Base-by-base conservation (phyloP, 2,113 vertebrate species). In the Chaetodon trifascialis region DNA sequence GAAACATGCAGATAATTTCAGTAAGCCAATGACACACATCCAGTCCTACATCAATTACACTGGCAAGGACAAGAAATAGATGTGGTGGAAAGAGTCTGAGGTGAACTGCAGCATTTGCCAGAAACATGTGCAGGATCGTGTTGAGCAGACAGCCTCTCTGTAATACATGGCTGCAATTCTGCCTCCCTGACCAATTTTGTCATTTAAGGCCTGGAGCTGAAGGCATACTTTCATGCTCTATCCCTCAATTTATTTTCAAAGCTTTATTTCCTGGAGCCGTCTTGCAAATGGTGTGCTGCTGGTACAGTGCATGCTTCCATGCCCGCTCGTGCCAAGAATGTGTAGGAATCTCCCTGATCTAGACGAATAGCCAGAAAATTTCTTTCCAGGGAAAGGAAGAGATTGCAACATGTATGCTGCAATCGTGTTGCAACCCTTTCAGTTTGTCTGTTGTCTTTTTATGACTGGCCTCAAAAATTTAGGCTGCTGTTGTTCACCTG, bases 261-360 rank as follows among this genome's bases (percentile, higher is more conserved):
- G 87, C 80, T 83, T 89, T 79, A 86, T 91, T 89, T 90, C 88
- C 90, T 84, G 77, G 76, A 92, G 77, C 86, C 21, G 42, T 82
- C 74, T 82, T 36, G 82, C 72, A 80, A 92, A 86, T 79, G 70
- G 73, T 64, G 63, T 73, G 66, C 79, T 87, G 74, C 78, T 88
- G 84, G 76, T 85, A 64, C 71, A 67, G 81, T 80, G 52, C 81
- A 75, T 79, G 83, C 81, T 83, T 64, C 64, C 30, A 69, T 85
- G 83, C 60, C 68, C 51, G 36, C n/a, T 42, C 55, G 5, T 84
- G 86, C 88, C 90, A 93, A 86, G 82, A 92, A 82, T 86, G 80
- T 79, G 84, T 42, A 86, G 76, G 86, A 91, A 89, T 85, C 70
- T 88, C 55, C 71, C 80, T 19, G 9, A 88, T 63, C 68, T 25